phyloP scores from a whole-genome alignment of 2,113 vertebrate species.

The Periophthalmus modestus region DNA sequence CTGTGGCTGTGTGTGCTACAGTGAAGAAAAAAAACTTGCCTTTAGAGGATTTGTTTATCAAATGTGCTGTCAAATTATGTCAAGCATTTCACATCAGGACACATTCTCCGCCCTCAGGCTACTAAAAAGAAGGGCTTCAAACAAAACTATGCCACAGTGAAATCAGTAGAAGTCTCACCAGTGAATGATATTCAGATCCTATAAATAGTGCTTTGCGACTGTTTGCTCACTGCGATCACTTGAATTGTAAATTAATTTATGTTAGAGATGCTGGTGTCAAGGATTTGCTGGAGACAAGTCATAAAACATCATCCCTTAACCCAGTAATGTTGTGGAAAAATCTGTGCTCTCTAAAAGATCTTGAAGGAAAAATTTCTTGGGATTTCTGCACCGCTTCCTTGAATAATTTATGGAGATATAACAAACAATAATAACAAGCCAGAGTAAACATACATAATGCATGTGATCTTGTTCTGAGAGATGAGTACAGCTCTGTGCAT shows the following conservation, averaged over 20 bases:
- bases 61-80: conserved; percentile 77
- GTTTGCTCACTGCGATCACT: conserved; percentile 34
- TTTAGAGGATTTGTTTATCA: conserved; percentile 75
- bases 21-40: conserved; percentile 47
- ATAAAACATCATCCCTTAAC: conserved; percentile 47
- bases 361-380: conserved; percentile 59
- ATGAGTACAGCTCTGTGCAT: conserved; percentile 19
- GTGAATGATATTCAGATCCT: conserved; percentile 46
- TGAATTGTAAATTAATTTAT: conserved; percentile 63
- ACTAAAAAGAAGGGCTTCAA: conserved; percentile 51
- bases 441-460: conserved; percentile 59
- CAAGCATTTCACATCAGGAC: conserved; percentile 64
- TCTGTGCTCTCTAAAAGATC: conserved; percentile 57
- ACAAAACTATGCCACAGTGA: conserved; percentile 43
- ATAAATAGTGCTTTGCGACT: conserved; percentile 49
- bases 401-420: conserved; percentile 71
- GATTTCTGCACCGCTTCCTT: conserved; percentile 54
- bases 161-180: conserved; percentile 54
- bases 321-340: conserved; percentile 61
- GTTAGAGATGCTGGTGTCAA: conserved; percentile 51
- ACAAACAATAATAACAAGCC: conserved; percentile 65
- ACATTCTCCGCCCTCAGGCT: conserved; percentile 57
- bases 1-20: conserved; percentile 27
- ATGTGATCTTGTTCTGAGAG: conserved; percentile 46
- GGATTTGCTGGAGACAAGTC: conserved; percentile 38